Evolutionary conservation across 2,113 vertebrate species (phyloP), one percentile per base, ranked within the genome.

Genomic region (Nerophis lumbriciformis): DNA sequence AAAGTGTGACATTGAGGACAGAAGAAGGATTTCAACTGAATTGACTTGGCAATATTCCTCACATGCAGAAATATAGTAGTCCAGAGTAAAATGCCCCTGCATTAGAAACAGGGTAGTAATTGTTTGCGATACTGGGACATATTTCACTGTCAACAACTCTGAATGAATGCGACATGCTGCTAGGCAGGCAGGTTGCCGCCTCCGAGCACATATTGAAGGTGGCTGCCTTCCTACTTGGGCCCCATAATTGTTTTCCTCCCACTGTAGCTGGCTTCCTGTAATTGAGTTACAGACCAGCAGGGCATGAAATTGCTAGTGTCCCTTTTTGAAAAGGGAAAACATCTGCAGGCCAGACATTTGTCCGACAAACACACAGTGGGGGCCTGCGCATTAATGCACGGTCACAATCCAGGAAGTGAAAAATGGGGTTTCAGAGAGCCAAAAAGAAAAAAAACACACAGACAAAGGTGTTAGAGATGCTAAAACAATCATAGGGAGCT

Each of bases 241-340:
- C 47, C 68, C 28, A 37, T 83, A 86, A 88, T 86, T 84, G 79
- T 84, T 84, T 87, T 78, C 75, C 70, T 79, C 75, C 73, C 64
- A 58, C 72, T 69, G 72, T 39, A 75, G 68, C 68, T 63, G 55
- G 65, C 71, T 77, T 73, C 63, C 56, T 71, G 70, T 88, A 78
- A 84, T 78, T 85, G 80, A 88, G 82, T 84, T 87, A 85, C 79
- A 75, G 76, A 79, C 84, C 82, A 88, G 74, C 80, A 61, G 74
- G 81, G 79, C 71, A 69, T 87, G 84, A 88, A 87, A 89, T 88
- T 87, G 78, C 81, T 49, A 68, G 62, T 78, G 84, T 84, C 78
- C 78, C 64, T 53, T 77, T 79, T 70, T 69, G 37, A 64, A 69
- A 57, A 39, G 77, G 78, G 68, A 86, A 77, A 84, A 78, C 78